These are phyloP conservation scores for Dipodomys merriami DNA, from an alignment of 2,113 vertebrate species.

Conservation along the genomic window DNA sequence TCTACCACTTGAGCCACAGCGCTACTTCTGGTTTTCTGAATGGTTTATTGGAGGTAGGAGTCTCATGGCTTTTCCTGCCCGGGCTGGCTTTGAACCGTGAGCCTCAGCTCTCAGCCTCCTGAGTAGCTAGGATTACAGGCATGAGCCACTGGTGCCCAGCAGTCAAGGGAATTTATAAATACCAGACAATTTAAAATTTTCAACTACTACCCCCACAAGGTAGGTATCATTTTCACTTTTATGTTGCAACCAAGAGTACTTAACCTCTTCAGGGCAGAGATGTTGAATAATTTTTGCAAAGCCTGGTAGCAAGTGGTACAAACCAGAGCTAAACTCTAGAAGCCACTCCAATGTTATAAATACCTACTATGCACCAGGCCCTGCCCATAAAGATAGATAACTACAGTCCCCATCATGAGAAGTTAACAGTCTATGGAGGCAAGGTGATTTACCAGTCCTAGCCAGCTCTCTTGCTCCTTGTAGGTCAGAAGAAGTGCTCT, in stretches of 20 bases:
- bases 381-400: background rate
- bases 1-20: too few species aligned
- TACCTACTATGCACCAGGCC: background rate
- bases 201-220: background rate
- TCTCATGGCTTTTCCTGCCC: too few species aligned
- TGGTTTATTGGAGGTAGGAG: too few species aligned
- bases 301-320: background rate
- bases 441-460: background rate
- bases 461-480: background rate
- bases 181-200: constrained; percentile 15
- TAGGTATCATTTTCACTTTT: background rate
- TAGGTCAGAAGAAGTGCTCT: background rate
- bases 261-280: background rate
- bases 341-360: background rate
- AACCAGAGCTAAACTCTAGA: background rate
- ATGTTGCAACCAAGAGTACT: background rate
- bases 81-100: too few species aligned
- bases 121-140: too few species aligned
- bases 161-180: background rate
- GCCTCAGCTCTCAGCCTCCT: too few species aligned
- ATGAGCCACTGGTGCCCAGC: too few species aligned
- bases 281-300: background rate
- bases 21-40: too few species aligned
- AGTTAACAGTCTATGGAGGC: background rate
- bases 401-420: background rate